Base-by-base conservation (phyloP, 2,888 invertebrate species). In the Gymnosoma rotundatum region DNA sequence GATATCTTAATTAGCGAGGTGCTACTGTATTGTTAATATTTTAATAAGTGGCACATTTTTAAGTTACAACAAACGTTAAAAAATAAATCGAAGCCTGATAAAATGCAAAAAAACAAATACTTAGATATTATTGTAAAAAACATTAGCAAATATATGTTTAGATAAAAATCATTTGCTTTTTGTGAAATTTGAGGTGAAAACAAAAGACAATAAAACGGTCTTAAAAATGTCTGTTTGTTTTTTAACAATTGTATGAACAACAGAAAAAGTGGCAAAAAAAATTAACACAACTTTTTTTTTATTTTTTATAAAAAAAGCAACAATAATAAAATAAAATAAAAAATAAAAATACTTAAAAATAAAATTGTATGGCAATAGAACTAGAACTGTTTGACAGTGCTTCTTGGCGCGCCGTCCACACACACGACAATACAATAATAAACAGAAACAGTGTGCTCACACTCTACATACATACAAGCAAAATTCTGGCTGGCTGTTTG, bases 371-470 rank as follows among this genome's bases (percentile, higher is more conserved):
- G 32, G 63, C 63, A 64, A 75, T 75, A 75, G 75, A 81, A 80
- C 18, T 76, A 75, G 64, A 81, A 75, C 32, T 64, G 48, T 70
- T 63, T 82, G 81, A 76, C 63, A 70, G 48, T 42, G 63, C 18
- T 56, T 81, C 18, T 56, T 81, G 69, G 50, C 32, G 42, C 52
- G 67, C 45, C 70, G 69, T 56, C 66, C 25, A 70, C n/a, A 67
- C 3, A 48, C 38, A 50, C 32, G 50, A 56, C 60, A 56, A 21
- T 25, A 52, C 20, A 67, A 63, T 45, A 72, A 72, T 64, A 50
- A 72, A 73, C 61, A 54, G 64, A 58, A 64, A 58, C 79, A 66
- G 79, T 79, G 52, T 66, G 66, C 58, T 67, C 73, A 79, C 73
- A 79, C 73, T 73, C 79, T 79, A 79, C 66, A 66, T 25, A 67